Conservation (phyloP, 2,888 invertebrate genomes). For the Iphiclides podalirius region DNA sequence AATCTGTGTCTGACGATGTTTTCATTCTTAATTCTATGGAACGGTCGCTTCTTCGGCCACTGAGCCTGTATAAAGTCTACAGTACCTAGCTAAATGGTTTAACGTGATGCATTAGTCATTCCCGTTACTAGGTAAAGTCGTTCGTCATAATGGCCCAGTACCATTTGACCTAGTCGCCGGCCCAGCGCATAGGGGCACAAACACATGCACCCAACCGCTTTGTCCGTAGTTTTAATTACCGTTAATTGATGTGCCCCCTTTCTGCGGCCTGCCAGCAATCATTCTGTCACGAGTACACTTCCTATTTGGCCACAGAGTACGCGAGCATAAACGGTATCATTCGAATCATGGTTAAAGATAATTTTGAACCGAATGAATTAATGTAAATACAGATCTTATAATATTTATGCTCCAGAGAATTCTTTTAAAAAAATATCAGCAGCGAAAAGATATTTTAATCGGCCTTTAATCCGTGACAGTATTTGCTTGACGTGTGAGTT, state of each 20-base stretch:
- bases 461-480: too few relatives aligned
- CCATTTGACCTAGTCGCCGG: conserved; percentile 18
- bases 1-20: too few relatives aligned
- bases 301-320: conserved; percentile 24
- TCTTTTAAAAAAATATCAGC: too few relatives aligned
- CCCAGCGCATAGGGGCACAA: neutral
- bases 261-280: conserved; percentile 22
- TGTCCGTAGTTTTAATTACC: conserved; percentile 19
- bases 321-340: conserved; percentile 2
- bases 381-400: too few relatives aligned
- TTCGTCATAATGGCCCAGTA: conserved; percentile 8
- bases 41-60: too few relatives aligned
- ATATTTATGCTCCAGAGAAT: too few relatives aligned
- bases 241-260: conserved; percentile 26
- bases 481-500: too few relatives aligned
- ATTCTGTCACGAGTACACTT: conserved; percentile 26
- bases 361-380: neutral
- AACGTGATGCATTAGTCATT: too few relatives aligned
- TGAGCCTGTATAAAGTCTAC: too few relatives aligned
- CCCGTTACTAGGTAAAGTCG: too few relatives aligned
- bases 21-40: too few relatives aligned
- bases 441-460: neutral
- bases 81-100: too few relatives aligned
- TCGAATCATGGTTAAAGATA: neutral
- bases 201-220: neutral